Percentiles rank a stretch among this genome's conserved stretches.
phyloP scores from a whole-genome alignment of 2,797 vertebrate genomes.

The Mionectes olivaceus region DNA sequence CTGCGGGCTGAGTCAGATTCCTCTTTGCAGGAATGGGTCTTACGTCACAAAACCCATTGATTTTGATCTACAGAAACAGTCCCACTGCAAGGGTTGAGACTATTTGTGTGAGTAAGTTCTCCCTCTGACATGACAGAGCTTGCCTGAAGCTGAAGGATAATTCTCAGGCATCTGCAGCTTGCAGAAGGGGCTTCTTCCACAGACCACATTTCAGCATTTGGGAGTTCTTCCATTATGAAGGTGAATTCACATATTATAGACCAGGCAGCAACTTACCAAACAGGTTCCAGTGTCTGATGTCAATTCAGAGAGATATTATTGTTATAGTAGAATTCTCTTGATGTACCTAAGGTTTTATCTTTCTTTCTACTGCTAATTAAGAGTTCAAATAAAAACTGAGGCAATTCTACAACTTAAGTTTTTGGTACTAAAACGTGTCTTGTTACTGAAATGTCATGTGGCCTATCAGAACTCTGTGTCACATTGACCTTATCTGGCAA shows the following conservation, averaged over 20 bases:
- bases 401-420: background rate
- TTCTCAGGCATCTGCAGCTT: conserved; percentile 56
- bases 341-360: background rate
- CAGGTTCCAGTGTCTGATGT: background rate
- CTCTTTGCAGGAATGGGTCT: background rate
- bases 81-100: background rate
- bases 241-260: background rate
- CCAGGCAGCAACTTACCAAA: background rate
- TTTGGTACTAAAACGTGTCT: background rate
- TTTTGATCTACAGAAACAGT: conserved; percentile 2
- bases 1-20: background rate
- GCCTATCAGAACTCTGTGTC: background rate
- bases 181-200: conserved; percentile 4
- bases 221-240: conserved; percentile 1
- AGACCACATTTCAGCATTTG: background rate
- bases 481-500: background rate
- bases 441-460: background rate
- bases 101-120: conserved; percentile 20
- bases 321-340: background rate
- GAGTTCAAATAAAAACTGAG: background rate
- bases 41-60: background rate
- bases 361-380: background rate
- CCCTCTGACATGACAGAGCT: conserved; percentile 35
- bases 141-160: conserved; percentile 36
- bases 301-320: background rate